Percentiles rank a stretch among this genome's conserved stretches.
Conservation (phyloP, 2,888 invertebrate species). For the Morinoia aosen region DNA sequence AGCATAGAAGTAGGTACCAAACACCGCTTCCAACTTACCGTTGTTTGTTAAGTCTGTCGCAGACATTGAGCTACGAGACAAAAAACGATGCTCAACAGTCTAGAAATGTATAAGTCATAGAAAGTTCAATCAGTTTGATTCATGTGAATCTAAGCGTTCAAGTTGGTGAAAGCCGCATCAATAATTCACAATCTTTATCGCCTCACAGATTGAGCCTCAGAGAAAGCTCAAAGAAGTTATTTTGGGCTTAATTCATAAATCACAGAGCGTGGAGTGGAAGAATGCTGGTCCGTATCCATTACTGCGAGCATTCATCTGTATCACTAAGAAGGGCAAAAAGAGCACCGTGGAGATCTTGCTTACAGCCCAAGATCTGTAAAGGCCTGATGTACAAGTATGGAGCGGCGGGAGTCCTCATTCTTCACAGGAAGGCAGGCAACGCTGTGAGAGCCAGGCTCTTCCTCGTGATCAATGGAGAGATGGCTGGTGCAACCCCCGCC, state of each 20-base stretch:
- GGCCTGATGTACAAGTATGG: not conserved
- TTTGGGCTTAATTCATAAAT: not conserved
- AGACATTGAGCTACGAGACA: not conserved
- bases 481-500: conserved; percentile 36
- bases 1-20: not conserved
- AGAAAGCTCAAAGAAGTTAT: not conserved
- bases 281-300: not conserved
- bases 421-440: conserved; percentile 19
- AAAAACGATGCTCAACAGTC: not conserved
- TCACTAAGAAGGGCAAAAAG: not conserved
- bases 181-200: not conserved
- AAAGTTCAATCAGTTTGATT: not conserved
- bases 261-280: not conserved
- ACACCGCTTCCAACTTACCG: not conserved
- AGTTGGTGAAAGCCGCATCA: not conserved
- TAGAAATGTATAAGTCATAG: not conserved
- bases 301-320: not conserved
- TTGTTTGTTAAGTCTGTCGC: not conserved
- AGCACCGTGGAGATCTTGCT: not conserved
- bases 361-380: conserved; percentile 2
- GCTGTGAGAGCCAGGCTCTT: not conserved
- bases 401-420: not conserved
- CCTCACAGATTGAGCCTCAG: not conserved
- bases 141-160: not conserved
- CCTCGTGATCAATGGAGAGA: conserved; percentile 48